Base-by-base conservation (phyloP, 1,140 invertebrate genomes). In the Drosophila pruinosa region DNA sequence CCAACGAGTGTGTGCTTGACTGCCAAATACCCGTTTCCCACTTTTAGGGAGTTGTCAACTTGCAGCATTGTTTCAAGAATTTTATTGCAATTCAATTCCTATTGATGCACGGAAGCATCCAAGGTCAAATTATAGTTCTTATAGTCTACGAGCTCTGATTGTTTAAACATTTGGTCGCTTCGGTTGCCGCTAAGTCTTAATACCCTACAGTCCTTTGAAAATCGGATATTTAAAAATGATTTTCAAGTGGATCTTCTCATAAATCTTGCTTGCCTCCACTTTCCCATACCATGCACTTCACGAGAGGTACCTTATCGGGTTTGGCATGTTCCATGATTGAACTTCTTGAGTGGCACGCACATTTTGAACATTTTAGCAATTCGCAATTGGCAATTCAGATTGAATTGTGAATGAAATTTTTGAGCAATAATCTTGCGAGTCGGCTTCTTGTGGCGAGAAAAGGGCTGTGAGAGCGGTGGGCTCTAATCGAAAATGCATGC, bases 401-500 rank as follows among this genome's bases (percentile, higher is more conserved):
- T 38, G 39, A 65, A 57, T 57, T 65, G 54, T 15, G 53, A 64
- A 63, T 58, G 26, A 36, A 21, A 48, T 26, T 48, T 48, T 36
- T 8, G 8, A 63, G 58, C 28, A 36, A 47, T 63, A 70, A 63
- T 48, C 58, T 54, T 34, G 15, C 19, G 14, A 48, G 14, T 10
- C 2, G 24, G 26, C 38, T 8, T n/a, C n/a, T 8, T 28, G 26
- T 4, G 24, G 22, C 12, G 10, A 8, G 47, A 2, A 8, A 24
- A 17, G 5, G 2, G 10, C 4, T 2, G 24, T 15, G 17, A 10
- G 28, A 50, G 31, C 17, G 24, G 21, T 5, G 36, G 38, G 14
- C 21, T 38, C 43, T 38, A 58, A 65, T 80, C 52, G 56, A 57
- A 59, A 58, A 43, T 71, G 58, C 68, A 63, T 75, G 79, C 80